phyloP scores from a whole-genome alignment of 1,140 invertebrate genomes.

The Cephus cinctus region DNA sequence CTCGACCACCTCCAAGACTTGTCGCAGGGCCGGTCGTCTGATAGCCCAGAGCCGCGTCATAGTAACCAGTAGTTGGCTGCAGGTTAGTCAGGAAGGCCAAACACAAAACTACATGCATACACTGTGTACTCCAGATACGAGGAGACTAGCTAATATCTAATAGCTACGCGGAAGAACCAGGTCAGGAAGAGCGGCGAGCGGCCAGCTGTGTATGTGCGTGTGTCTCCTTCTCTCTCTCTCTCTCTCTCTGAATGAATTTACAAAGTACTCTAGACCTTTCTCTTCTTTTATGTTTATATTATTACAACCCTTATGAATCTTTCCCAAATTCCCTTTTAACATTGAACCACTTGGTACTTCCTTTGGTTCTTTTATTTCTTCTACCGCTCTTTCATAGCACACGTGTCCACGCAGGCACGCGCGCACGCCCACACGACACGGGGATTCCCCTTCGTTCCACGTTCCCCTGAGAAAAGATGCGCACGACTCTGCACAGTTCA shows the following conservation, averaged over 20 bases:
- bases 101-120: slow-evolving; percentile 58
- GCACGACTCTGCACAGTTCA: neutral
- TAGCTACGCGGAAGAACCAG: too few relatives aligned
- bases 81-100: slow-evolving; percentile 54
- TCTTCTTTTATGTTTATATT: too few relatives aligned
- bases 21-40: slow-evolving; percentile 55
- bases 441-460: neutral
- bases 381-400: too few relatives aligned
- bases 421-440: too few relatives aligned
- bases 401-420: too few relatives aligned
- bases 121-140: slow-evolving; percentile 55
- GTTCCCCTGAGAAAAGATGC: neutral
- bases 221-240: too few relatives aligned
- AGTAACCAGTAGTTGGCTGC: slow-evolving; percentile 57
- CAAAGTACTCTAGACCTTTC: too few relatives aligned
- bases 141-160: slow-evolving; percentile 40
- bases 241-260: too few relatives aligned
- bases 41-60: slow-evolving; percentile 53
- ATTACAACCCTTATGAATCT: too few relatives aligned
- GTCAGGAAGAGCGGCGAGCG: neutral
- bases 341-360: too few relatives aligned
- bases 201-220: neutral
- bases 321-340: too few relatives aligned
- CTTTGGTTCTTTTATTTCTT: too few relatives aligned
- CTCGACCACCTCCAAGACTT: slow-evolving; percentile 60